A percentile compares a stretch with the other conserved stretches of the same genome.
These are phyloP conservation scores for Diglossa cyanea DNA, from an alignment of 2,797 vertebrate species.

Conservation along the genomic window DNA sequence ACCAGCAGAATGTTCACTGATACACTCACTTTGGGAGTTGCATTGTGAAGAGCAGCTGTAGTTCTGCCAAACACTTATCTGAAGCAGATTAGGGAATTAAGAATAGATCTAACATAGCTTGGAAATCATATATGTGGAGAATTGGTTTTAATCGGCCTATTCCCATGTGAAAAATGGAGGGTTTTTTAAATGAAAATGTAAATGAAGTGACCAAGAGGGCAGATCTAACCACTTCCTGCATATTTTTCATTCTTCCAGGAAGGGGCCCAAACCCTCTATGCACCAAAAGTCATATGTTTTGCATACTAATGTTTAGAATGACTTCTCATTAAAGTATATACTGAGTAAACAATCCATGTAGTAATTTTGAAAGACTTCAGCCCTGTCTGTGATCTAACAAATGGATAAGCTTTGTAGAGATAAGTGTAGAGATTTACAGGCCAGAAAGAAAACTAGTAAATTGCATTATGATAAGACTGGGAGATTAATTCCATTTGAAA, in stretches of 20 bases:
- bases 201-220: not conserved
- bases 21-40: not conserved
- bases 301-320: not conserved
- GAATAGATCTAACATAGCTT: not conserved
- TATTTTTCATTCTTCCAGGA: slow-evolving; percentile 7
- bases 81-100: not conserved
- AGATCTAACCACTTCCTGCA: slow-evolving; percentile 29
- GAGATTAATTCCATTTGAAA: not conserved
- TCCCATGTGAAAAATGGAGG: not conserved
- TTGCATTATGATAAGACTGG: not conserved
- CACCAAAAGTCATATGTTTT: not conserved
- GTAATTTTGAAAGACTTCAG: not conserved
- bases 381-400: not conserved
- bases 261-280: not conserved
- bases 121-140: not conserved
- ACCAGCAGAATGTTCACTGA: not conserved
- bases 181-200: not conserved
- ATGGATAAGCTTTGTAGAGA: not conserved
- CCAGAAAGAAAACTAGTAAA: not conserved
- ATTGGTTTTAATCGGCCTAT: not conserved
- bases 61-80: not conserved
- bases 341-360: not conserved
- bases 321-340: not conserved
- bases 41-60: not conserved
- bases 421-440: not conserved